A percentile compares a stretch with the other conserved stretches of the same genome.
phyloP scores from a whole-genome alignment of 2,113 vertebrate species.

The Strix aluco region DNA sequence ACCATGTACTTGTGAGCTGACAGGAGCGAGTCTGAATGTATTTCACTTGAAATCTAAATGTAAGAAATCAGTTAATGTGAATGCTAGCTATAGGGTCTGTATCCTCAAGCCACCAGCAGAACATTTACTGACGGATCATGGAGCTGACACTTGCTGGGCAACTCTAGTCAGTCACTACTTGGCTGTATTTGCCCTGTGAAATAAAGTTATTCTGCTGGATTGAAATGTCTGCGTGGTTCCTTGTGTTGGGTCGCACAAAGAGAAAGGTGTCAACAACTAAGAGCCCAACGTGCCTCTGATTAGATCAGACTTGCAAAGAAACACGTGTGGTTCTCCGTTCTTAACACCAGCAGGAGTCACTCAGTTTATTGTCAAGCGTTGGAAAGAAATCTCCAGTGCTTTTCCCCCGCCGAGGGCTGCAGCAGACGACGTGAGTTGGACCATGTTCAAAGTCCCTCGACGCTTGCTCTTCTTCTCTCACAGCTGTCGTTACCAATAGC shows the following conservation, averaged over 20 bases:
- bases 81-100: background rate
- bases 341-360: background rate
- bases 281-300: background rate
- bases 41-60: background rate
- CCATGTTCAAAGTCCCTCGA: background rate
- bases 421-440: background rate
- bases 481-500: background rate
- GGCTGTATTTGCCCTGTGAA: background rate
- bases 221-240: background rate
- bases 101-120: background rate
- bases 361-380: accelerated
- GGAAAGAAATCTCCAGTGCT: background rate
- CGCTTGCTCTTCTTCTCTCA: background rate
- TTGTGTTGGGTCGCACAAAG: background rate
- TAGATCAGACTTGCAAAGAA: background rate
- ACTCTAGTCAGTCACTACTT: background rate
- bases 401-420: background rate
- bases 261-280: background rate
- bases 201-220: conserved; percentile 25
- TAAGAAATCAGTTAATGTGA: background rate
- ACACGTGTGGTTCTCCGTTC: accelerated
- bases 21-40: background rate
- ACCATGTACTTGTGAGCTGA: background rate
- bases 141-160: background rate
- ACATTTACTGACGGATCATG: background rate